These are phyloP conservation scores for Melieria picta DNA, from an alignment of 2,888 invertebrate species.

Conservation along the genomic window DNA sequence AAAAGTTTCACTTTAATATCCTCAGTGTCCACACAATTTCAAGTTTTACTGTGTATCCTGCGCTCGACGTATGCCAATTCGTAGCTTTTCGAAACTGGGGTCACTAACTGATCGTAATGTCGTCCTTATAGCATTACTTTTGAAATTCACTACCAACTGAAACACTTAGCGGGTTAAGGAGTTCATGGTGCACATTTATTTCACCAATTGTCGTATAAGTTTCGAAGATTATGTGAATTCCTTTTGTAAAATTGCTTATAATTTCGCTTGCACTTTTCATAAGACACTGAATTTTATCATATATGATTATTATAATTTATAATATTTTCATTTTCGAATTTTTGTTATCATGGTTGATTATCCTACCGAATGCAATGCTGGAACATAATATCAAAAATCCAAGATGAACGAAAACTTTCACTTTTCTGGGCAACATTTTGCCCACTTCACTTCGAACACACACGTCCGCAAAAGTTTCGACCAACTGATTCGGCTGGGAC, in stretches of 20 bases:
- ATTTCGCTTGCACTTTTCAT: neutral
- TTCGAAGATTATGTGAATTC: too few relatives aligned
- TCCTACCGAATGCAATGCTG: slow-evolving; percentile 57
- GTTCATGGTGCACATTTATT: too few relatives aligned
- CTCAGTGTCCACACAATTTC: too few relatives aligned
- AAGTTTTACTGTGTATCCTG: too few relatives aligned
- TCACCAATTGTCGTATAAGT: too few relatives aligned
- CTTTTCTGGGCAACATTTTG: slow-evolving; percentile 53
- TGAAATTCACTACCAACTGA: too few relatives aligned
- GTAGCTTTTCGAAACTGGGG: too few relatives aligned
- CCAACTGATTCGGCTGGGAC: slow-evolving; percentile 50
- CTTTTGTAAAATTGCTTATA: neutral
- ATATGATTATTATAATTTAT: neutral
- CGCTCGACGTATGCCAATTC: too few relatives aligned
- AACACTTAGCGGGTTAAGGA: too few relatives aligned
- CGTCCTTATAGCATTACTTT: too few relatives aligned
- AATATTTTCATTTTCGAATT: neutral
- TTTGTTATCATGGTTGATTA: neutral
- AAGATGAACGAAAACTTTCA: slow-evolving; percentile 51
- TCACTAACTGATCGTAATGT: too few relatives aligned
- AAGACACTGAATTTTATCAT: neutral
- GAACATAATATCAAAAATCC: slow-evolving; percentile 52
- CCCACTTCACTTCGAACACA: slow-evolving; percentile 44
- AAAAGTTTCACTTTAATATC: too few relatives aligned
- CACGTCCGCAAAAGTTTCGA: slow-evolving; percentile 53